Conservation (phyloP, 2,113 vertebrate genomes). For the Spermophilus dauricus region DNA sequence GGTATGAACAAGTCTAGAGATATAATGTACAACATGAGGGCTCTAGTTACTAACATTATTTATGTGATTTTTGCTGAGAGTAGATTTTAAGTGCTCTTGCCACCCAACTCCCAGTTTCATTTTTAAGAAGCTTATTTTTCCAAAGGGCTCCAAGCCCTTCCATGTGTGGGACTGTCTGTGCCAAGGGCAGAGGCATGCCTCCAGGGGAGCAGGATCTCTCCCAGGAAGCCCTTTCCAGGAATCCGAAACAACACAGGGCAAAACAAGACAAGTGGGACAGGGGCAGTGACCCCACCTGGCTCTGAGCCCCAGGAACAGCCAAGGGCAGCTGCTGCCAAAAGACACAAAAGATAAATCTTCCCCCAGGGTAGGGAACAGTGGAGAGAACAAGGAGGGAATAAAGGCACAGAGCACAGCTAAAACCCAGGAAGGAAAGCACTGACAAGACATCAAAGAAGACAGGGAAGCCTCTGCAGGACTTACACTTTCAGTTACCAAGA, state of each 20-base stretch:
- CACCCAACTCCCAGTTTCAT: not conserved
- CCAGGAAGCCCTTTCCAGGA: constrained; percentile 58
- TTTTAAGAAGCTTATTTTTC: not conserved
- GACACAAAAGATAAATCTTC: constrained; percentile 13
- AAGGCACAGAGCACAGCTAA: not conserved
- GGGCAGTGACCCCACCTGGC: not conserved
- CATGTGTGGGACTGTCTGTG: not conserved
- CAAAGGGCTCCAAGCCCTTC: not conserved
- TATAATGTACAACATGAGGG: not conserved
- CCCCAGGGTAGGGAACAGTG: not conserved
- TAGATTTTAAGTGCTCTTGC: not conserved
- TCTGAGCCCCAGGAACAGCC: not conserved
- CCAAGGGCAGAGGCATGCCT: not conserved
- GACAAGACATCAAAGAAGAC: constrained; percentile 24
- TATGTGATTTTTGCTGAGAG: not conserved
- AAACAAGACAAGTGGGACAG: not conserved
- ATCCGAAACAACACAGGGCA: not conserved
- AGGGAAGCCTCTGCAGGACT: not conserved
- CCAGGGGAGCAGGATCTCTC: not conserved
- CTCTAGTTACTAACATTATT: not conserved
- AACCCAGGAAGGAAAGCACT: not conserved
- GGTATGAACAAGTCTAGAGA: no score
- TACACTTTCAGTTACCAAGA: not conserved
- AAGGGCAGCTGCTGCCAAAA: constrained; percentile 13
- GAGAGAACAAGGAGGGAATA: not conserved